Evolutionary conservation across 2,797 vertebrate species (phyloP).

Genomic region (Chiloscyllium punctatum): DNA sequence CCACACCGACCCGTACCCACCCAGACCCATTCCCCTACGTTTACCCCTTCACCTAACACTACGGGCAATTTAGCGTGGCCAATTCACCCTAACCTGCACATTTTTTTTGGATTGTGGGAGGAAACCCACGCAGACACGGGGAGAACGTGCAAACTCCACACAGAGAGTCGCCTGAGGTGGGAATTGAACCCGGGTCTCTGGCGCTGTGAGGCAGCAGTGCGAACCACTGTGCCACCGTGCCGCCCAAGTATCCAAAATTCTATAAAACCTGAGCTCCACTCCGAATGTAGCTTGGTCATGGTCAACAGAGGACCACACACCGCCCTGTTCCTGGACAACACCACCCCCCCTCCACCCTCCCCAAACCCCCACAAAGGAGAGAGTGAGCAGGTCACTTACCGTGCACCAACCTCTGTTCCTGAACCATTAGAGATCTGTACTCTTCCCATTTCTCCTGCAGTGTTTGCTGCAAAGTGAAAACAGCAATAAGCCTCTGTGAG

Average conservation of each 20-base stretch:
- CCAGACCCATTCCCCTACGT: too few relatives aligned
- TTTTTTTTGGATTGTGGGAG: too few relatives aligned
- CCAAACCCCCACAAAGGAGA: background rate
- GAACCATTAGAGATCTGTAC: slow-evolving; percentile 84
- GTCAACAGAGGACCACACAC: background rate
- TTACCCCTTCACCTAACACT: too few relatives aligned
- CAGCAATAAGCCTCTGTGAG: background rate
- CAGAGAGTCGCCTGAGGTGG: too few relatives aligned
- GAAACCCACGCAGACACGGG: too few relatives aligned
- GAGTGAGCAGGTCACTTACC: slow-evolving; percentile 57
- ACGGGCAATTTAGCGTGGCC: too few relatives aligned
- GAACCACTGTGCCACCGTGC: too few relatives aligned
- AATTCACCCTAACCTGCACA: too few relatives aligned
- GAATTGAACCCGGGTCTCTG: too few relatives aligned
- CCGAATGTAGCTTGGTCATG: background rate
- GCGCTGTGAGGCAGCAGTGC: too few relatives aligned
- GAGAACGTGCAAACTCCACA: too few relatives aligned
- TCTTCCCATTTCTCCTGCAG: slow-evolving; percentile 95
- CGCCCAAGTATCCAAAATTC: background rate
- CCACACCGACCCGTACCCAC: too few relatives aligned
- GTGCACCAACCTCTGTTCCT: slow-evolving; percentile 84
- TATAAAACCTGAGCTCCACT: background rate
- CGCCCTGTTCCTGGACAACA: background rate
- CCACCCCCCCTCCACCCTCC: background rate
- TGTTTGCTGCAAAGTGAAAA: slow-evolving; percentile 72